These are phyloP conservation scores for Passer domesticus DNA, from an alignment of 2,113 vertebrate species.

Conservation along the genomic window DNA sequence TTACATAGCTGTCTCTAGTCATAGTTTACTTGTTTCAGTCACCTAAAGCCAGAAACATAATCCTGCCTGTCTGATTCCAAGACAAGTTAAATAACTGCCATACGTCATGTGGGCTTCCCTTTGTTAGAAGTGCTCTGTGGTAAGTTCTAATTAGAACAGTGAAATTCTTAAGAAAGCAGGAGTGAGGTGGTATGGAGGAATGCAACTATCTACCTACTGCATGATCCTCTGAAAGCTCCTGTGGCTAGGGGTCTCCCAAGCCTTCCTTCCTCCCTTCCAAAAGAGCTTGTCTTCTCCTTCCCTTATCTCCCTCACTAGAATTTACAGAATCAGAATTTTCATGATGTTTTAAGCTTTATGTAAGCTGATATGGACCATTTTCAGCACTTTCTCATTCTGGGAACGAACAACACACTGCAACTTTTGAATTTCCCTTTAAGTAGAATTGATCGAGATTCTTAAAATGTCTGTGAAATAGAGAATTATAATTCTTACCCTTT, in stretches of 20 bases:
- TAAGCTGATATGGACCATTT: neutral
- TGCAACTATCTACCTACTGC: conserved; percentile 22
- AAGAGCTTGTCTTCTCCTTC: neutral
- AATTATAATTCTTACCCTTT: neutral
- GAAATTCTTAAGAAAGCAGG: conserved; percentile 53
- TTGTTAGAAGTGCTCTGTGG: conserved; percentile 27
- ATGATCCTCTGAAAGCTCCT: conserved; percentile 17
- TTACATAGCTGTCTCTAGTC: neutral
- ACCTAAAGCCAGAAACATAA: neutral
- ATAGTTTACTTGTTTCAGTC: neutral
- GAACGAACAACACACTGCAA: neutral
- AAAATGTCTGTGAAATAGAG: neutral
- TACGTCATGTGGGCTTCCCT: neutral
- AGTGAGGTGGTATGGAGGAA: conserved; percentile 27
- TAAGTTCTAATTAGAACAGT: conserved; percentile 46
- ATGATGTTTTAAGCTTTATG: neutral
- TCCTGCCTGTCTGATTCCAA: neutral
- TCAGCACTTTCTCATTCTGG: neutral
- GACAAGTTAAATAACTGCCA: neutral
- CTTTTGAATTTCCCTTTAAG: neutral
- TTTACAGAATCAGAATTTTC: neutral
- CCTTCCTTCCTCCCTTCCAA: neutral
- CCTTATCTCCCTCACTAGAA: neutral
- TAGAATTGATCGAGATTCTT: neutral
- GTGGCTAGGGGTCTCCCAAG: neutral